Base-by-base conservation (phyloP, 2,888 invertebrate species). In the Spilosoma lubricipeda region DNA sequence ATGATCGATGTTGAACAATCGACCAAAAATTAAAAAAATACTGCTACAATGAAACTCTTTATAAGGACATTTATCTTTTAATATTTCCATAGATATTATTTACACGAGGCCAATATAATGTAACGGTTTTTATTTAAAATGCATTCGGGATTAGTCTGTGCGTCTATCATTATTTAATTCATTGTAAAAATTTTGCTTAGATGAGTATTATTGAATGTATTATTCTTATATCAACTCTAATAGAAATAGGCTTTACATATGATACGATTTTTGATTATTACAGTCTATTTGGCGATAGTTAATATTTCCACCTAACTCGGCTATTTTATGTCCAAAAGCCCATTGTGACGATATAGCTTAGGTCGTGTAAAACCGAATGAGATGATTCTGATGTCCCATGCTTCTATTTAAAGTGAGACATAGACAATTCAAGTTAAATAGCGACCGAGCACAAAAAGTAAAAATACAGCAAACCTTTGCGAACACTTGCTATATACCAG, bases 201-300 rank as follows among this genome's bases (percentile, higher is more conserved):
- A 76, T 71, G 73, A 56, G 52, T 71, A 71, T 70, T 39, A 39
- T 7, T 56, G n/a, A 76, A 74, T 77, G 63, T 82, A 80, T 74
- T 83, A 73, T 79, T 83, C 75, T 78, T 69, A 77, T 81, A 72
- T 77, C 75, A 74, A 70, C 71, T 83, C 74, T 74, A 30, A 39
- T 74, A 77, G 72, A 73, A 39, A 69, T 78, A 81, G 79, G 67
- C 66, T 77, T 74, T 20, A 76, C 71, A 77, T 45, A 75, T 74
- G 78, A 68, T 77, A 63, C 69, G 23, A 66, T 71, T 81, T 78
- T 75, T 56, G 9, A 64, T 64, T n/a, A 30, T 64, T 64, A 18
- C 71, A 48, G 33, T 48, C 45, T 33, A 72, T 59, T 56, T 72
- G 56, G 56, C 30, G 52, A 56, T 42, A 20, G 30, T 30, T 42